A percentile compares a stretch with the other conserved stretches of the same genome.
phyloP scores from a whole-genome alignment of 2,113 vertebrate genomes.

The Plecturocebus donacophilus region DNA sequence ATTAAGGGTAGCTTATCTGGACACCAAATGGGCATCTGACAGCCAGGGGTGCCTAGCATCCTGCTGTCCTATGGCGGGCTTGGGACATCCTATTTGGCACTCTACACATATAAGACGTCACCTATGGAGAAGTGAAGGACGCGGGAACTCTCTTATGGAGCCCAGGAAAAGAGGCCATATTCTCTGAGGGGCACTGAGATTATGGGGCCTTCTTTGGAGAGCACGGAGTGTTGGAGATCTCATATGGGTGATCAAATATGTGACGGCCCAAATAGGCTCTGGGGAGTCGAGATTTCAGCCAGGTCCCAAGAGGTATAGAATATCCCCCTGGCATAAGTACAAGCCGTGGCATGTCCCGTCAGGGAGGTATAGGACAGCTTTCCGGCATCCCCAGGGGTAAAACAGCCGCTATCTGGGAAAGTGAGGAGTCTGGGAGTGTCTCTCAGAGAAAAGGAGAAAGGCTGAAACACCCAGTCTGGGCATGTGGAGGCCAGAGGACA shows the following conservation, averaged over 20 bases:
- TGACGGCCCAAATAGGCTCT: not conserved
- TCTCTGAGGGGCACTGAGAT: not conserved
- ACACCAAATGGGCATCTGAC: not conserved
- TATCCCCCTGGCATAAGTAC: not conserved
- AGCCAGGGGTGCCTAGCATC: not conserved
- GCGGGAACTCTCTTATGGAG: not conserved
- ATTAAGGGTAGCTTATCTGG: not conserved
- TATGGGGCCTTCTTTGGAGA: not conserved
- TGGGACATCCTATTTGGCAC: not conserved
- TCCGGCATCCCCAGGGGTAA: not conserved
- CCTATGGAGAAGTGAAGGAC: not conserved
- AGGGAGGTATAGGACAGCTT: not conserved
- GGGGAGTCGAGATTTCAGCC: not conserved
- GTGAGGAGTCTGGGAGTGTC: no score
- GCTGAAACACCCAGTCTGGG: not conserved
- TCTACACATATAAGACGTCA: not conserved
- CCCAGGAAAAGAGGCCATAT: not conserved
- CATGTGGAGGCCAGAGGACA: rapidly evolving
- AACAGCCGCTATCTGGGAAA: not conserved
- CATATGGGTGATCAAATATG: not conserved
- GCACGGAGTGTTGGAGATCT: no score
- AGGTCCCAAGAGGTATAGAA: not conserved
- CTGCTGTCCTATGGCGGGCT: not conserved
- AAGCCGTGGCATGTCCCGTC: not conserved
- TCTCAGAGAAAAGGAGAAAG: not conserved